phyloP scores from a whole-genome alignment of 2,797 vertebrate genomes.

The Chiloscyllium punctatum region DNA sequence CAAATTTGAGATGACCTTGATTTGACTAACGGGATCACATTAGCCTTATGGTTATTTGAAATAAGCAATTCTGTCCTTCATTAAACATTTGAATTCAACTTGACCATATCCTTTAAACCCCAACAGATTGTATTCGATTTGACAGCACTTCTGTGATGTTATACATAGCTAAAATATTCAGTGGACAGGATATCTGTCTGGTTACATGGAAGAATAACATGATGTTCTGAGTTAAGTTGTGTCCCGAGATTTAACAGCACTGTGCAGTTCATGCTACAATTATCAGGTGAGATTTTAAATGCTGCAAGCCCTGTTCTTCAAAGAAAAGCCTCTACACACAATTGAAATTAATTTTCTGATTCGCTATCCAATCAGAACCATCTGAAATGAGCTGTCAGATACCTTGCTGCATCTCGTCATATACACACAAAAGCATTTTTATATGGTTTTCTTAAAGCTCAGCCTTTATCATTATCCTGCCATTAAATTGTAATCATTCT shows the following conservation, averaged over 20 bases:
- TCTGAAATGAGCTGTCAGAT: neutral
- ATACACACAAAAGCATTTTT: neutral
- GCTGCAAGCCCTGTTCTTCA: neutral
- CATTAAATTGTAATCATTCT: neutral
- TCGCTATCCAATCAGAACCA: neutral
- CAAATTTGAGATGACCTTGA: neutral
- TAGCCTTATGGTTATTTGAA: neutral
- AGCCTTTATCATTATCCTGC: neutral
- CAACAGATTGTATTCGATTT: neutral
- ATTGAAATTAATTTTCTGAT: neutral
- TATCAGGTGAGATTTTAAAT: neutral
- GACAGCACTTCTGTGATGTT: neutral
- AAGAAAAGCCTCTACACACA: neutral
- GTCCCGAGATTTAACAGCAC: neutral
- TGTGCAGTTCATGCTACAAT: neutral
- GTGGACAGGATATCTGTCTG: neutral
- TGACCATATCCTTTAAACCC: neutral
- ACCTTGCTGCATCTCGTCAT: neutral
- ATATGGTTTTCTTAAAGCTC: neutral
- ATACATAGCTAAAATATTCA: neutral
- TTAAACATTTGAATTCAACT: neutral
- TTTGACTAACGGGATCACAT: neutral
- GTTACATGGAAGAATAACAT: neutral
- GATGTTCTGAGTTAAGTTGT: neutral
- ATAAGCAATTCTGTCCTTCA: neutral